Conservation (phyloP, 1,140 invertebrate genomes). For the Panagrolaimus sp. region DNA sequence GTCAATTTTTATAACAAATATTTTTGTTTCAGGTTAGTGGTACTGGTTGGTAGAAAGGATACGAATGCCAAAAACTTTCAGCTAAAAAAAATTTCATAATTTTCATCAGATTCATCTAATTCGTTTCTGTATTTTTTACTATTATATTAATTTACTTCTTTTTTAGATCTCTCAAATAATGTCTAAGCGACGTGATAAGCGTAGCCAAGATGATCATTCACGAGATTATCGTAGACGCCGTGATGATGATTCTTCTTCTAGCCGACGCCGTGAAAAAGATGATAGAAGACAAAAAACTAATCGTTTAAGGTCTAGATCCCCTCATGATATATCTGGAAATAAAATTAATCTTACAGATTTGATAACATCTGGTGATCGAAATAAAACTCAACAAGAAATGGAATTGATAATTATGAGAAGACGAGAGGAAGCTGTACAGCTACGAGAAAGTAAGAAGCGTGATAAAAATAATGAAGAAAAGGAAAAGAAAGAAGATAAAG, state of each 20-base stretch:
- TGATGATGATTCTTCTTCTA: background rate
- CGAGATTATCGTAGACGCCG: background rate
- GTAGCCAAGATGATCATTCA: background rate
- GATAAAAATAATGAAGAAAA: conserved; percentile 34
- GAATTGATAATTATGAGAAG: conserved; percentile 82
- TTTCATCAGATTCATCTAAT: too few species aligned
- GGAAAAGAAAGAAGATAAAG: conserved; percentile 58
- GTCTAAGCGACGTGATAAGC: too few species aligned
- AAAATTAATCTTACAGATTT: background rate
- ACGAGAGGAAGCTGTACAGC: conserved; percentile 83
- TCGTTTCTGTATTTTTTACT: too few species aligned
- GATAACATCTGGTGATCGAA: background rate
- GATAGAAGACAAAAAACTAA: background rate
- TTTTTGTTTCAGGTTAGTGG: too few species aligned
- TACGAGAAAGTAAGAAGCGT: conserved; percentile 75
- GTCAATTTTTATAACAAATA: too few species aligned
- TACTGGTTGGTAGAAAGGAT: too few species aligned
- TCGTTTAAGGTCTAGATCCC: background rate
- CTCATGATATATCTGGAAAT: background rate
- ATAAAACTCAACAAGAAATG: background rate
- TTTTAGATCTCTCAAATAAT: too few species aligned
- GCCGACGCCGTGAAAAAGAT: background rate
- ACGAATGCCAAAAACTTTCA: too few species aligned
- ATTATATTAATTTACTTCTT: too few species aligned
- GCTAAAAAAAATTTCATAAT: too few species aligned